These are phyloP conservation scores for Pipistrellus kuhlii DNA, from an alignment of 2,797 vertebrate species.

Conservation along the genomic window DNA sequence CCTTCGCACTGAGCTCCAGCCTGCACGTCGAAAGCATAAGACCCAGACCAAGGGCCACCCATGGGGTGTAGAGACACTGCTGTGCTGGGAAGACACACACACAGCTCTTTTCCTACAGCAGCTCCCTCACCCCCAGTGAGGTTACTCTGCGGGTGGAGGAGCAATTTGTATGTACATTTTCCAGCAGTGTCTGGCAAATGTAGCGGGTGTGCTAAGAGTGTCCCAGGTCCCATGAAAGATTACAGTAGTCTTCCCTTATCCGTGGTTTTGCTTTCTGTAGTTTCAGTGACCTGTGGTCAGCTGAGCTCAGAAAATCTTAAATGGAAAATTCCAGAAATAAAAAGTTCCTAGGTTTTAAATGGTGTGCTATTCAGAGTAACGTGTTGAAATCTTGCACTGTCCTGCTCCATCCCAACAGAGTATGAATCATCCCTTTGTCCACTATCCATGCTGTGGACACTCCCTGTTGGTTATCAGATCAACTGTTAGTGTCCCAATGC, in stretches of 20 bases:
- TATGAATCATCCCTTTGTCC: not conserved
- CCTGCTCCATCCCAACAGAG: not conserved
- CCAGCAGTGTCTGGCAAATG: not conserved
- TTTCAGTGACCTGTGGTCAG: not conserved
- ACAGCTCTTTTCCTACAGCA: fast-evolving
- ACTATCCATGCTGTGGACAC: too few relatives aligned
- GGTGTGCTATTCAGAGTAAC: not conserved
- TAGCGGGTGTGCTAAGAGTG: not conserved
- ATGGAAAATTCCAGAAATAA: not conserved
- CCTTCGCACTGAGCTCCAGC: not conserved
- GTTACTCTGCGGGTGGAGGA: not conserved
- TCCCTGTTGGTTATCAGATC: not conserved
- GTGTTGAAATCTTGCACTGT: not conserved
- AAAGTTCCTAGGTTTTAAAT: not conserved
- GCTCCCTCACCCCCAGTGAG: not conserved
- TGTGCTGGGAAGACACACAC: not conserved
- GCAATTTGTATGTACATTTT: not conserved
- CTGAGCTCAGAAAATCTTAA: not conserved
- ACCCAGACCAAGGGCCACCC: not conserved
- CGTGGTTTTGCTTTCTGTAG: not conserved
- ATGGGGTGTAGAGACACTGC: not conserved
- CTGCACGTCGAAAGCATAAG: not conserved
- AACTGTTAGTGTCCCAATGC: not conserved
- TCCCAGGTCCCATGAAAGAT: not conserved
- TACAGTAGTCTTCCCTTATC: not conserved